Evolutionary conservation across 2,113 vertebrate species (phyloP).

Genomic region (Silurus meridionalis): DNA sequence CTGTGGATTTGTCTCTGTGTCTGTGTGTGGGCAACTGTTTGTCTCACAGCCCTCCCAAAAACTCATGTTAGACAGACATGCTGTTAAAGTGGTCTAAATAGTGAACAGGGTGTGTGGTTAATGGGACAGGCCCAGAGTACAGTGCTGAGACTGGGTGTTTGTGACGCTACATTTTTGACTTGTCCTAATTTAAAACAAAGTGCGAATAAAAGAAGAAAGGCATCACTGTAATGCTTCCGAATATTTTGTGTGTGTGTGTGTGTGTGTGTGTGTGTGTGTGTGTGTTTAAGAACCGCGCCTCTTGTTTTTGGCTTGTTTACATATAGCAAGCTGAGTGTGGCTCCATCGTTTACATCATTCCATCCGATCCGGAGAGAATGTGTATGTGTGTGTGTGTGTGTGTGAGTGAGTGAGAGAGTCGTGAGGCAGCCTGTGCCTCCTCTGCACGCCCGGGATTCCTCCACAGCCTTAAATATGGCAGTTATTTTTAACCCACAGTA

Average conservation of each 20-base stretch:
- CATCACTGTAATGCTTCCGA: constrained; percentile 12
- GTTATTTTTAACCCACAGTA: constrained; percentile 99
- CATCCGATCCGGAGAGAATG: constrained; percentile 46
- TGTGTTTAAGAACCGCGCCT: constrained; percentile 9
- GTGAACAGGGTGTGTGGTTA: background rate
- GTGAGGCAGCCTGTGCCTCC: constrained; percentile 79
- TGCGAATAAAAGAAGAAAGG: constrained; percentile 15
- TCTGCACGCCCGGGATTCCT: constrained; percentile 94
- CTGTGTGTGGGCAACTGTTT: background rate
- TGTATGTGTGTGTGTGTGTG: constrained; percentile 13
- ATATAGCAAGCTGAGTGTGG: constrained; percentile 46
- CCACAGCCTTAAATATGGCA: constrained; percentile 94
- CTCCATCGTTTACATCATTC: constrained; percentile 65
- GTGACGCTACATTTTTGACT: background rate
- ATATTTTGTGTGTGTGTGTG: constrained; percentile 34
- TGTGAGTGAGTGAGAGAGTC: constrained; percentile 52
- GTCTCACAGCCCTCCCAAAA: background rate
- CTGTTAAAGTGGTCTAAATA: too few species aligned
- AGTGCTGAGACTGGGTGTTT: background rate
- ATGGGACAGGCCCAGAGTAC: background rate
- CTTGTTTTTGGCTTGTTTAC: constrained; percentile 56
- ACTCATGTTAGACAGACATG: background rate
- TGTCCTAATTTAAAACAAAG: background rate
- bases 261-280: constrained; percentile 42
- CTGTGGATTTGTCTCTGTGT: background rate